Conservation (phyloP, 2,113 vertebrate genomes). For the Urocolius indicus region DNA sequence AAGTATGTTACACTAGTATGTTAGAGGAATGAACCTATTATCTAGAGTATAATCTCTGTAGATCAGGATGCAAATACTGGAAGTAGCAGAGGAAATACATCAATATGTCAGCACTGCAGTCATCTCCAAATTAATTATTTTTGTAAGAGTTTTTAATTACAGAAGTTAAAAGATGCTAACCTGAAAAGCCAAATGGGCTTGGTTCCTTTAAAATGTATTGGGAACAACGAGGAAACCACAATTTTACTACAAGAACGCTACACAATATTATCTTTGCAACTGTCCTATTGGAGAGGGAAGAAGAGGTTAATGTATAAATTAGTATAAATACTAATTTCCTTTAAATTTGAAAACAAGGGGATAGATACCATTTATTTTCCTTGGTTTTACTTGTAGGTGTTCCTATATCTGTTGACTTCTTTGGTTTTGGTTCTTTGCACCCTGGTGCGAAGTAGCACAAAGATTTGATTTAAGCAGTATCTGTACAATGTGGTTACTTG, state of each 20-base stretch:
- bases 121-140: constrained; percentile 66
- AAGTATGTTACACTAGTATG: constrained; percentile 1
- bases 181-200: constrained; percentile 46
- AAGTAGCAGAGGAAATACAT: constrained; percentile 40
- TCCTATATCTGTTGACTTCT: not conserved
- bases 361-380: not conserved
- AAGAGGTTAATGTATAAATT: constrained; percentile 18
- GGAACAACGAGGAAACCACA: constrained; percentile 50
- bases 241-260: constrained; percentile 57
- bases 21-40: not conserved
- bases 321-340: not conserved
- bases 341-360: not conserved
- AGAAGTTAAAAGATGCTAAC: constrained; percentile 20
- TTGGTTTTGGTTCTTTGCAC: too few species aligned
- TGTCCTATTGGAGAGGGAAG: constrained; percentile 2
- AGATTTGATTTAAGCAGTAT: not conserved
- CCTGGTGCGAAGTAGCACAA: not conserved
- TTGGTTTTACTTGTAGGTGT: not conserved
- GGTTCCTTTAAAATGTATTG: constrained; percentile 44
- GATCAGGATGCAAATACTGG: constrained; percentile 40
- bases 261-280: constrained; percentile 27
- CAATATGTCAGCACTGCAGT: not conserved
- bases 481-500: not conserved
- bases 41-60: constrained; percentile 19
- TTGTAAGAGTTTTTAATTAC: constrained; percentile 52